Percentiles rank a stretch among this genome's conserved stretches.
Evolutionary conservation across 2,888 invertebrate species (phyloP).

Genomic region (Girardia tigrina): DNA sequence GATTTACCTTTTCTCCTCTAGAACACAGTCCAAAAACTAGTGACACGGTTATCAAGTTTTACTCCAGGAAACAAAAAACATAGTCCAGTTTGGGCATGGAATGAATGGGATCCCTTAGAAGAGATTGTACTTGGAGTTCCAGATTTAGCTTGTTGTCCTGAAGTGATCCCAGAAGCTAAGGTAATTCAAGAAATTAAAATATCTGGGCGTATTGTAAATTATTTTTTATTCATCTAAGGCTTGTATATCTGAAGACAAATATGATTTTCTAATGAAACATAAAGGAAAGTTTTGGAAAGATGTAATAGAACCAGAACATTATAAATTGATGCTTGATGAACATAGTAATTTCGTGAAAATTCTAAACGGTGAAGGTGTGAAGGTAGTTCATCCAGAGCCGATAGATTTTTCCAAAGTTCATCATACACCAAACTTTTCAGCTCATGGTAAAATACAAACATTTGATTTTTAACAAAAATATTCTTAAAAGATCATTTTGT

Average conservation of each 20-base stretch:
- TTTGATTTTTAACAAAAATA: not conserved
- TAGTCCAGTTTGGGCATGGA: constrained; percentile 38
- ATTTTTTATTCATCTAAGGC: not conserved
- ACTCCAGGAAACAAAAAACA: constrained; percentile 6
- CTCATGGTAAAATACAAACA: constrained; percentile 7
- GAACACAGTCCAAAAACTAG: not conserved
- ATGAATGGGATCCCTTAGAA: constrained; percentile 39
- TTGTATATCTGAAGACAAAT: not conserved
- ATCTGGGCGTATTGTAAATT: too few species aligned
- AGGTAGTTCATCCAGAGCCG: constrained; percentile 25
- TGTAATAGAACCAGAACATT: constrained; percentile 15
- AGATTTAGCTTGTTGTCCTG: constrained; percentile 38
- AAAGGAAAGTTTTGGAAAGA: not conserved
- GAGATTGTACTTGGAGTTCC: constrained; percentile 38
- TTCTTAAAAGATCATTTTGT: not conserved
- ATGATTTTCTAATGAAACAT: not conserved
- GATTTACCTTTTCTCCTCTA: not conserved
- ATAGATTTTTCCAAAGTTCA: constrained; percentile 38
- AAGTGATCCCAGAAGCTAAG: constrained; percentile 38
- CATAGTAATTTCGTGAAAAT: not conserved
- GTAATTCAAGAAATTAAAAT: too few species aligned
- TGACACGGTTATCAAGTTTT: not conserved
- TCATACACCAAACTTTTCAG: constrained; percentile 39
- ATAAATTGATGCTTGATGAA: constrained; percentile 14
- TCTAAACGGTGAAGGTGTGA: not conserved